These are phyloP conservation scores for Rhingia campestris DNA, from an alignment of 2,888 invertebrate genomes.

Conservation along the genomic window DNA sequence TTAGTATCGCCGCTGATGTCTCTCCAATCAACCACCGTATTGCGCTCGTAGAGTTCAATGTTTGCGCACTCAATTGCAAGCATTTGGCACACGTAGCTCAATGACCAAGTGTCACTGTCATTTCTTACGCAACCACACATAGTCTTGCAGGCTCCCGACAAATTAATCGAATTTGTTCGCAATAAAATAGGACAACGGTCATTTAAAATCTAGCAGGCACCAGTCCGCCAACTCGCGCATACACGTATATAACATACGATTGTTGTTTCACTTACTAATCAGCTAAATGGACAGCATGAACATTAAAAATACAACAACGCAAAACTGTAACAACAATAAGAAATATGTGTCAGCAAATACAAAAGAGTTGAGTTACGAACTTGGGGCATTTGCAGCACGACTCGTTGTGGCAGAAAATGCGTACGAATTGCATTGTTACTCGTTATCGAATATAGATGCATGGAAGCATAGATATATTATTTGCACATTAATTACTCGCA, in stretches of 20 bases:
- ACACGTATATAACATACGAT: constrained; percentile 2
- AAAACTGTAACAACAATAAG: constrained; percentile 36
- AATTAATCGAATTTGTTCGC: constrained; percentile 60
- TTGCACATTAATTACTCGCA: constrained; percentile 65
- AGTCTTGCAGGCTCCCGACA: background rate
- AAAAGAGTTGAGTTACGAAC: constrained; percentile 66
- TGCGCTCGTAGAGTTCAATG: constrained; percentile 6
- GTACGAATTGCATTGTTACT: constrained; percentile 29
- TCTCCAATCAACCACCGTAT: background rate
- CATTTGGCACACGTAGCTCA: background rate
- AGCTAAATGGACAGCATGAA: constrained; percentile 41
- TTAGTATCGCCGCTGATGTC: too few relatives aligned
- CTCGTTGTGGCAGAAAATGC: constrained; percentile 30
- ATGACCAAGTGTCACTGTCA: constrained; percentile 32
- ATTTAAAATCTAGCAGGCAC: constrained; percentile 43
- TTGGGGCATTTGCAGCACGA: background rate
- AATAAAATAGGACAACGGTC: constrained; percentile 61
- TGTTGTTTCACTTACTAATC: constrained; percentile 44
- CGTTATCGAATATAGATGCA: background rate
- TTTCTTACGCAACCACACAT: constrained; percentile 6
- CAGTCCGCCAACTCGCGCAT: background rate
- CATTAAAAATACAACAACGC: constrained; percentile 24
- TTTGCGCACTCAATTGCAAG: constrained; percentile 3
- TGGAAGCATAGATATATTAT: constrained; percentile 16
- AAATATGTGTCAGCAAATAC: constrained; percentile 35